Base-by-base conservation (phyloP, 2,888 invertebrate species). In the Parthenolecanium corni region DNA sequence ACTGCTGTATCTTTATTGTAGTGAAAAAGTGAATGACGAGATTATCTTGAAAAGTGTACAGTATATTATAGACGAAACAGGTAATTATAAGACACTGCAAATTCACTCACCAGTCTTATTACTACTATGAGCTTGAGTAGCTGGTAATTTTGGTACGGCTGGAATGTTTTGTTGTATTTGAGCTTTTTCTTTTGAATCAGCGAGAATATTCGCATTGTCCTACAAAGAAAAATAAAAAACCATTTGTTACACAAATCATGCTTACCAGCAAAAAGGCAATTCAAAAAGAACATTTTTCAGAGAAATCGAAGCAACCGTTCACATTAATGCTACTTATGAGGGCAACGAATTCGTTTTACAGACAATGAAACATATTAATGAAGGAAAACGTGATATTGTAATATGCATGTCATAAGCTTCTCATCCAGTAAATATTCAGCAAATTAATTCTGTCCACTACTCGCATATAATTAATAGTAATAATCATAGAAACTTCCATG, bases 401-500 rank as follows among this genome's bases (percentile, higher is more conserved):
- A 31, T 31, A 31, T 31, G 31, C 31, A 31, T 31, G 31, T 31
- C 21, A 20, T 18, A 47, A 16, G 56, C 44, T 56, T 57, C 57
- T 61, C 51, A 51, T 61, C n/a, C 11, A 38, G 5, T 40, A 14
- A 16, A 21, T 51, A 51, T 40, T 62, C 52, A 62, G 21, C 52
- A 52, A 42, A 18, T 51, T 21, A 52, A 18, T 44, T 49, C 38
- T 46, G 63, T 25, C 54, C 25, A 63, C 63, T 63, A 63, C 63
- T 63, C 63, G 63, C 63, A 63, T 62, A 42, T 52, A 52, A 44
- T 21, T 42, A 23, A 36, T 31, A 20, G 36, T 2, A 38, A 16
- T 61, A 62, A 62, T 62, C 62, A 62, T 62, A 14, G 62, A 52
- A 62, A 62, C 42, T 20, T 25, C 31, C 12, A 52, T 9, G 20